Conservation (phyloP, 2,113 vertebrate species). For the Conger conger region DNA sequence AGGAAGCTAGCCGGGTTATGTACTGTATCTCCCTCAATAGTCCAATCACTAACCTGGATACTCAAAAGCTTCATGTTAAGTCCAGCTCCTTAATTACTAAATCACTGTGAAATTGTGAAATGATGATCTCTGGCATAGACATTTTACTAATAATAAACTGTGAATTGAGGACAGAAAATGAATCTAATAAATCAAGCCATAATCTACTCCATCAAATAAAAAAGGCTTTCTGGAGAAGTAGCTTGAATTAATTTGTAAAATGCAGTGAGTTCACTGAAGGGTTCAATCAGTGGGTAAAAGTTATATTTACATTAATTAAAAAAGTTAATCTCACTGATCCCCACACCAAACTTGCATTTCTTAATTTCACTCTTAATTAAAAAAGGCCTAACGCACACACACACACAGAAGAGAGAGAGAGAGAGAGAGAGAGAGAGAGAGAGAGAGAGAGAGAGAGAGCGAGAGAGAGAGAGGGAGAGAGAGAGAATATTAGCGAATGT, state of each 20-base stretch:
- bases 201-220: slow-evolving; percentile 10
- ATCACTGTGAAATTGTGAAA: too few relatives aligned
- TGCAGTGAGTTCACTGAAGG: neutral
- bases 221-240: neutral
- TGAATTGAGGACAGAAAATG: neutral
- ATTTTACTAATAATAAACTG: too few relatives aligned
- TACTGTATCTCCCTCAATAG: too few relatives aligned
- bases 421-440: too few relatives aligned
- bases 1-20: too few relatives aligned
- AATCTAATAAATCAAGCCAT: slow-evolving; percentile 6
- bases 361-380: slow-evolving; percentile 26
- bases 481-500: too few relatives aligned
- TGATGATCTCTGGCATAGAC: too few relatives aligned
- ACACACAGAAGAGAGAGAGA: neutral
- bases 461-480: too few relatives aligned
- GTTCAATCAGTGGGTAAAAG: neutral
- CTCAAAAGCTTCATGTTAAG: too few relatives aligned
- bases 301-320: slow-evolving; percentile 26
- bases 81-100: too few relatives aligned
- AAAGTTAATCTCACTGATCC: slow-evolving; percentile 22
- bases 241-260: slow-evolving; percentile 15
- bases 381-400: neutral
- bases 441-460: too few relatives aligned
- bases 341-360: slow-evolving; percentile 12
- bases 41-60: too few relatives aligned